These are phyloP conservation scores for Podargus strigoides DNA, from an alignment of 2,797 vertebrate genomes.

Conservation along the genomic window DNA sequence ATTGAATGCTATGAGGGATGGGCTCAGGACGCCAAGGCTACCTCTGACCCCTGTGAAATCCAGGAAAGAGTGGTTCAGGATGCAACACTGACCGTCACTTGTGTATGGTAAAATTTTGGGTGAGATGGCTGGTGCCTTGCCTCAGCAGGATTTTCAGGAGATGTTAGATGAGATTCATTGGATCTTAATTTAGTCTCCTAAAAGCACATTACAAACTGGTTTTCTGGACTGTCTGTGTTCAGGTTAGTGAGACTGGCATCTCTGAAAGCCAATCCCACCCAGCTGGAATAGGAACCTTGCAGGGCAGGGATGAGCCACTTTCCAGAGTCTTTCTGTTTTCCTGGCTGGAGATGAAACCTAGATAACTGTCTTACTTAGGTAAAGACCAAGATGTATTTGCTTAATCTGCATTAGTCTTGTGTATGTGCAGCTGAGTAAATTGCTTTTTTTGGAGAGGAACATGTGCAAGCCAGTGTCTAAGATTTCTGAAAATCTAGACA, in stretches of 20 bases:
- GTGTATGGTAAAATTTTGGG: background rate
- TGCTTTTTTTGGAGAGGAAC: accelerated
- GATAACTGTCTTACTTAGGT: background rate
- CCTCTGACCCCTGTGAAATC: background rate
- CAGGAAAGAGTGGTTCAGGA: background rate
- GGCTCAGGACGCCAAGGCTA: background rate
- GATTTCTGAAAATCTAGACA: background rate
- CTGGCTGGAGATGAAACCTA: background rate
- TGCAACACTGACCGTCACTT: background rate
- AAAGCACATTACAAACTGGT: background rate
- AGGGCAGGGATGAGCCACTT: background rate
- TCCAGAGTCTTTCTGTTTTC: background rate
- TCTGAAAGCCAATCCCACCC: background rate
- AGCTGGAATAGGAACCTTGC: background rate
- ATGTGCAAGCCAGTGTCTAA: background rate
- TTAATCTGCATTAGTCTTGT: background rate
- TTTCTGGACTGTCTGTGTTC: background rate
- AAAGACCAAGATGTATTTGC: background rate
- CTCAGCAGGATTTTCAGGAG: background rate
- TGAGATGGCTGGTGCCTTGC: background rate
- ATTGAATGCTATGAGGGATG: accelerated
- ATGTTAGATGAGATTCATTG: background rate
- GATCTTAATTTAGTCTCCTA: background rate
- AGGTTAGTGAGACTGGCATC: background rate
- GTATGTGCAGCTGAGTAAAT: background rate